Conservation (phyloP, 2,113 vertebrate species). For the Malaclemys terrapin region DNA sequence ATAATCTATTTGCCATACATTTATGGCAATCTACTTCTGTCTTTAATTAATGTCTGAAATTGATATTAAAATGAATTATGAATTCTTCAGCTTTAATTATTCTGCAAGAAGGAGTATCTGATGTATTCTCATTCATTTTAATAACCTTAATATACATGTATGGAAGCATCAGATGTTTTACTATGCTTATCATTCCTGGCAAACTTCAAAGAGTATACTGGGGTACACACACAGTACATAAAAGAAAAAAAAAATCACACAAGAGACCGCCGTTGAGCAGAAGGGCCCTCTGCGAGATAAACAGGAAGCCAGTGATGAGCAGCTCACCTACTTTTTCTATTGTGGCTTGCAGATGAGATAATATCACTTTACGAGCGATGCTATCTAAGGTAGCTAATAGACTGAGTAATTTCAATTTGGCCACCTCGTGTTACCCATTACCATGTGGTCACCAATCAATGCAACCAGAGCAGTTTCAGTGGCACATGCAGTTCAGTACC, state of each 20-base stretch:
- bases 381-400: no score
- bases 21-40: not conserved
- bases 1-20: not conserved
- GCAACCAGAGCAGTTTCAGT: not conserved
- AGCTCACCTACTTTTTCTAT: not conserved
- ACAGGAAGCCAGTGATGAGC: not conserved
- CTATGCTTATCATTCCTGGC: not conserved
- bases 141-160: not conserved
- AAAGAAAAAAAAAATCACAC: not conserved
- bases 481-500: not conserved
- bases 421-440: not conserved
- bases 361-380: not conserved
- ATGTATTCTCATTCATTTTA: not conserved
- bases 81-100: not conserved
- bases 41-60: not conserved
- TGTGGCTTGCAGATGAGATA: not conserved
- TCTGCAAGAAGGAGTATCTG: not conserved
- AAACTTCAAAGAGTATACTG: not conserved
- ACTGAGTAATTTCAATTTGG: not conserved
- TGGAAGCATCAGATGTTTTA: not conserved
- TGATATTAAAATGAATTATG: not conserved
- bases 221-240: not conserved
- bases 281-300: not conserved
- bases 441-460: not conserved
- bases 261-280: not conserved